phyloP scores from a whole-genome alignment of 2,888 invertebrate species.

The Lasioglossum leucozonium region DNA sequence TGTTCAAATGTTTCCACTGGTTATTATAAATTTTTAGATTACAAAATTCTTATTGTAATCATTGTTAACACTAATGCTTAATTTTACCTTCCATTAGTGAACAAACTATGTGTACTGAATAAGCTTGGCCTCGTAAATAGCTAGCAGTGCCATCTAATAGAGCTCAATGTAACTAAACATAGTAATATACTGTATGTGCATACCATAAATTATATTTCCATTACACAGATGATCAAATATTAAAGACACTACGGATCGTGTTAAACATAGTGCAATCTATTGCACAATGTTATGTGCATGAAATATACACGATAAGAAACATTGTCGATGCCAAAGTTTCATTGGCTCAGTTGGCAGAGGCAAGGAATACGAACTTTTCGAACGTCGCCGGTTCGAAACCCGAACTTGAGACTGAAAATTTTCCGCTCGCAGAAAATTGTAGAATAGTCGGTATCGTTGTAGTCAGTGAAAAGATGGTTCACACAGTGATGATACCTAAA shows the following conservation, averaged over 20 bases:
- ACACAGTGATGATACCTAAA: slow-evolving; percentile 77
- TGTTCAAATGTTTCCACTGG: not conserved
- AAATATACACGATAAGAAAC: not conserved
- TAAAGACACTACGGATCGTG: not conserved
- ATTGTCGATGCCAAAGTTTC: fast-evolving
- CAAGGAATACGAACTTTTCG: slow-evolving; percentile 58
- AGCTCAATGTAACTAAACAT: slow-evolving; percentile 28
- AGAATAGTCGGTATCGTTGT: not conserved
- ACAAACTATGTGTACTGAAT: not conserved
- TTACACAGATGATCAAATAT: not conserved
- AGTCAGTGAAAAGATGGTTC: slow-evolving; percentile 22
- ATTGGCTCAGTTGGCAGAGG: slow-evolving; percentile 68
- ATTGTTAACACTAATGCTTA: no score
- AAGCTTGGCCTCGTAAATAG: slow-evolving; percentile 11
- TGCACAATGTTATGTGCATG: not conserved
- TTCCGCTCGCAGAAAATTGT: not conserved
- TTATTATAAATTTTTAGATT: no score
- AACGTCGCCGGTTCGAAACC: slow-evolving; percentile 28
- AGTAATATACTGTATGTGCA: not conserved
- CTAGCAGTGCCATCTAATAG: slow-evolving; percentile 50
- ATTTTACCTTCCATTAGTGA: not conserved
- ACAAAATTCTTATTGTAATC: no score
- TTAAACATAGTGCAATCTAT: not conserved
- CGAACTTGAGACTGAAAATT: not conserved
- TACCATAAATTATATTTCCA: not conserved